Percentiles rank a stretch among this genome's conserved stretches.
These are phyloP conservation scores for Limulus polyphemus DNA, from an alignment of 2,888 invertebrate genomes.

Conservation along the genomic window DNA sequence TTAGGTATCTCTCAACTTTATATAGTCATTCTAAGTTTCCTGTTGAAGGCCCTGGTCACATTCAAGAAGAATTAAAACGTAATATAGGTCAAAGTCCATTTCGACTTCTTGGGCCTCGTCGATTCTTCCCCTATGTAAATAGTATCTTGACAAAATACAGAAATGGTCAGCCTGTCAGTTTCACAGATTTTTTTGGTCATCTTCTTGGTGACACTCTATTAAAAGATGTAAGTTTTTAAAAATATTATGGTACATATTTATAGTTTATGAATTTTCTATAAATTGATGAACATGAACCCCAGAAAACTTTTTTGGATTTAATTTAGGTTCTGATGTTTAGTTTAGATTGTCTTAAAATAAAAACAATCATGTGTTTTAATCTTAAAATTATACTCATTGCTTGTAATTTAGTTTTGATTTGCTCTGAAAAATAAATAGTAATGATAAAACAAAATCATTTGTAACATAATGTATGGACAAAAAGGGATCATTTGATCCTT, in stretches of 20 bases:
- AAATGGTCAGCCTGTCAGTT: conserved; percentile 39
- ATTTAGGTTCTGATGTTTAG: too few relatives aligned
- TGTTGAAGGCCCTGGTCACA: conserved; percentile 32
- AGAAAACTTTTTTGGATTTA: too few relatives aligned
- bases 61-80: conserved; percentile 35
- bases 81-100: conserved; percentile 35
- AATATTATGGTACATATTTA: not conserved
- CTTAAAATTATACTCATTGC: too few relatives aligned
- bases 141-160: conserved; percentile 35
- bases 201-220: conserved; percentile 39
- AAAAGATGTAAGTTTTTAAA: conserved; percentile 33
- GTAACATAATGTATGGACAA: too few relatives aligned
- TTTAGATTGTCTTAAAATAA: too few relatives aligned
- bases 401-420: too few relatives aligned
- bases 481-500: too few relatives aligned
- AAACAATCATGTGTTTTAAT: too few relatives aligned
- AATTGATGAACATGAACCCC: too few relatives aligned
- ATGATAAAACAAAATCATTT: too few relatives aligned
- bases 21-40: conserved; percentile 40
- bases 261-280: too few relatives aligned
- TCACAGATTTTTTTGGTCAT: conserved; percentile 41
- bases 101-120: conserved; percentile 32
- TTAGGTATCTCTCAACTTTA: conserved; percentile 39
- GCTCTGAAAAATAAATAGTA: too few relatives aligned
- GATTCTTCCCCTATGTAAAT: conserved; percentile 33